Base-by-base conservation (phyloP, 1,140 invertebrate genomes). In the Mycetomoellerius zeteki region DNA sequence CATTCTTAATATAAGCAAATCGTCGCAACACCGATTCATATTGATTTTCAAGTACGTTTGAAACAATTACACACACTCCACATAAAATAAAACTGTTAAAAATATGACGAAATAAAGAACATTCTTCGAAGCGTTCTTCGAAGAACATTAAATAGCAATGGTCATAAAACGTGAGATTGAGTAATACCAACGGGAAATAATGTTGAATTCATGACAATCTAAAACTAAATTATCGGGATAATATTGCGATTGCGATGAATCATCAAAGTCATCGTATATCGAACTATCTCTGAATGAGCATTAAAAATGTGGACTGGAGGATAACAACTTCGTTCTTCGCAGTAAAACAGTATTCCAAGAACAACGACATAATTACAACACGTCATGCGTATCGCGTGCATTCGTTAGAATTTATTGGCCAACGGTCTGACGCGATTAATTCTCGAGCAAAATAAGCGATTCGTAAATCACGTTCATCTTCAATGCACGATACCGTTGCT, bases 401-500 rank as follows among this genome's bases (percentile, higher is more conserved):
- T 50, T 58, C 62, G 33, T 81, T 88, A 81, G 58, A 81, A 89
- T 86, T 89, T 62, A 81, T 86, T 88, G 56, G 14, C 54, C 47
- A 80, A 64, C 85, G 54, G 58, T 52, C 54, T 56, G 77, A 60
- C 10, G 54, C 33, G 56, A 88, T 85, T 88, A 73, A 76, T 54
- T 60, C 58, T n/a, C 73, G 14, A 52, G 33, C 8, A 43, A 56
- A 73, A 89, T 58, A 75, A 78, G n/a, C 71, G 10, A 54, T 30
- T 50, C 14, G 43, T 75, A 76, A 72, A 52, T 43, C 12, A 24
- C 16, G 7, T 75, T 84, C 78, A 24, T 67, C 37, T 71, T n/a
- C 27, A 21, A 37, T 14, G 30, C 37, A 10, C 24, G 24, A 88
- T 56, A 78, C 47, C 7, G 2, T 85, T 58, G 33, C 24, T 62